Conservation (phyloP, 2,888 invertebrate genomes). For the Pheosia gnoma region DNA sequence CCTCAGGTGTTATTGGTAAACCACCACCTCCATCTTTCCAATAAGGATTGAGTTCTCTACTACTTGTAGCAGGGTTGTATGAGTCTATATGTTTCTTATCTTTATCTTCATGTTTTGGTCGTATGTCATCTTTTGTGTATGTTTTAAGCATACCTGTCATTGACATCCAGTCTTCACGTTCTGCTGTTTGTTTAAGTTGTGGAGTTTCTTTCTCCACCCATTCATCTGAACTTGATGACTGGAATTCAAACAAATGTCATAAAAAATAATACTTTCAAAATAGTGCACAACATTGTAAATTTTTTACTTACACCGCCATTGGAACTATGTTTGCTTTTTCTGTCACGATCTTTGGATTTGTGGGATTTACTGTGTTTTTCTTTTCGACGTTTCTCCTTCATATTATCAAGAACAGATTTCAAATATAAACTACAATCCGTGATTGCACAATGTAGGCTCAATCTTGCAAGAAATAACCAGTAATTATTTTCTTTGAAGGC, state of each 20-base stretch:
- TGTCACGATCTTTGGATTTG: slow-evolving; percentile 56
- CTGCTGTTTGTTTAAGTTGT: slow-evolving; percentile 32
- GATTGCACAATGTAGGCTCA: no score
- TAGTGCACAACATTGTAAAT: not conserved
- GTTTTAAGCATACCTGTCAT: slow-evolving; percentile 82
- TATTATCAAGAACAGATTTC: slow-evolving; percentile 13
- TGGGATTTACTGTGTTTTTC: slow-evolving; percentile 36
- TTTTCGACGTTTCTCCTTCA: slow-evolving; percentile 62
- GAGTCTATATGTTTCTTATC: slow-evolving; percentile 82
- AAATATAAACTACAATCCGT: no score
- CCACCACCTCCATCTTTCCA: slow-evolving; percentile 96
- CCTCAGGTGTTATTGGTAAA: slow-evolving; percentile 84
- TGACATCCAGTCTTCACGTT: slow-evolving; percentile 93
- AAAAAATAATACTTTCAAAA: not conserved
- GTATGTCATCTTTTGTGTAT: slow-evolving; percentile 73
- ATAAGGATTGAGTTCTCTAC: slow-evolving; percentile 94
- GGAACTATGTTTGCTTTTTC: slow-evolving; percentile 46
- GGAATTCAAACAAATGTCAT: slow-evolving; percentile 19
- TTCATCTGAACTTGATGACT: slow-evolving; percentile 76
- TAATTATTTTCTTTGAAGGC: no score
- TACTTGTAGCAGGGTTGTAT: slow-evolving; percentile 88
- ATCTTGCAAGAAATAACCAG: no score
- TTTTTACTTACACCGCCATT: slow-evolving; percentile 48
- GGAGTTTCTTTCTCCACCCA: slow-evolving; percentile 85
- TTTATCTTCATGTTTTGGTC: slow-evolving; percentile 77